These are phyloP conservation scores for Neomicropteryx cornuta DNA, from an alignment of 1,140 invertebrate species.

Conservation along the genomic window DNA sequence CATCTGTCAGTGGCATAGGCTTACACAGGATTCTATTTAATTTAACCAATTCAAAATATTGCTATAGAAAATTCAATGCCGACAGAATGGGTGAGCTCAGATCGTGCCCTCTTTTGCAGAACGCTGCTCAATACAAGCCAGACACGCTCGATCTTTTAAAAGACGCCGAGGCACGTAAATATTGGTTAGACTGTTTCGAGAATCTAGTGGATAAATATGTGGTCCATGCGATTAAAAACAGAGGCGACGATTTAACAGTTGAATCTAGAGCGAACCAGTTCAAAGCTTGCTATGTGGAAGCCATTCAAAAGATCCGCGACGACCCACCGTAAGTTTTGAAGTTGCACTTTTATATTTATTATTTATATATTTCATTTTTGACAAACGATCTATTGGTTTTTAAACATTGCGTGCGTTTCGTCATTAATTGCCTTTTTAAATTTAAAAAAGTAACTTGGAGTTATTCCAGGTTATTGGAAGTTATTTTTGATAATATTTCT, in stretches of 20 bases:
- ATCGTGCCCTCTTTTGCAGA: slow-evolving; percentile 32
- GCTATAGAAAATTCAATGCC: too few species aligned
- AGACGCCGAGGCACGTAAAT: slow-evolving; percentile 77
- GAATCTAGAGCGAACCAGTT: slow-evolving; percentile 70
- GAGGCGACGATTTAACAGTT: slow-evolving; percentile 59
- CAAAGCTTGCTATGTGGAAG: slow-evolving; percentile 70
- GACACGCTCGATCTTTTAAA: slow-evolving; percentile 82
- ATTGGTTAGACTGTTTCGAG: slow-evolving; percentile 89
- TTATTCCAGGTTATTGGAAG: neutral
- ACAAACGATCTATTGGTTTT: neutral
- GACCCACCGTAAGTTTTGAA: slow-evolving; percentile 65
- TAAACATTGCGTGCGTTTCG: neutral
- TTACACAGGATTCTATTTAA: too few species aligned
- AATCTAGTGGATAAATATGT: slow-evolving; percentile 67
- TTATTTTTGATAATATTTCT: slow-evolving; percentile 13
- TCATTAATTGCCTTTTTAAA: neutral
- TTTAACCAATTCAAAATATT: too few species aligned
- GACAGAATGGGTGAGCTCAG: slow-evolving; percentile 14
- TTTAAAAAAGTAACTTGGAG: neutral
- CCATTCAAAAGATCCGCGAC: slow-evolving; percentile 63
- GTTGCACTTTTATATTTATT: slow-evolving; percentile 10
- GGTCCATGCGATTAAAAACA: slow-evolving; percentile 65
- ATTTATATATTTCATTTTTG: neutral
- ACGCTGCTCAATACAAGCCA: slow-evolving; percentile 57
- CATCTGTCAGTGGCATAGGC: too few species aligned